phyloP scores from a whole-genome alignment of 2,113 vertebrate species.

The Ictalurus furcatus region DNA sequence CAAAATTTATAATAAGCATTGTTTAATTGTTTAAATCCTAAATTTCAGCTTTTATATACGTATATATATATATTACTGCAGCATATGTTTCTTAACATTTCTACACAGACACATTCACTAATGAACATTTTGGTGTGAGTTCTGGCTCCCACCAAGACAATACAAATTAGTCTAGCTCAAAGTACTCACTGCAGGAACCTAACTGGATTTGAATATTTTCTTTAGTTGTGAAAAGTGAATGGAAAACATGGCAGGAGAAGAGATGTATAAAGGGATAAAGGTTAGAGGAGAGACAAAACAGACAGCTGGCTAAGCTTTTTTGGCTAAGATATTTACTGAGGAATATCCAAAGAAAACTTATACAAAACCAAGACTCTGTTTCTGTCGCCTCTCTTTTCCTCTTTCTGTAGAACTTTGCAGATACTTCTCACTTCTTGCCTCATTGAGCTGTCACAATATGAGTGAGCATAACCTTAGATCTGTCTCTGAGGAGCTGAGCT shows the following conservation, averaged over 20 bases:
- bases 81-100: not conserved
- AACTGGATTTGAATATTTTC: constrained; percentile 52
- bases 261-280: not conserved
- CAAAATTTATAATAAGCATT: no score
- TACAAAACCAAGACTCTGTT: not conserved
- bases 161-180: not conserved
- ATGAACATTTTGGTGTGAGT: not conserved
- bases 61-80: no score
- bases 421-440: constrained; percentile 9
- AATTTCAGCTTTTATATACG: no score
- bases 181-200: constrained; percentile 28
- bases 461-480: constrained; percentile 33
- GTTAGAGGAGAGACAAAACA: constrained; percentile 17
- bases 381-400: not conserved
- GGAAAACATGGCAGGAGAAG: constrained; percentile 34
- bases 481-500: constrained; percentile 44
- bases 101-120: not conserved
- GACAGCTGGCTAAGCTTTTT: not conserved
- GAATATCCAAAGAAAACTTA: not conserved
- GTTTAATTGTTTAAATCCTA: no score
- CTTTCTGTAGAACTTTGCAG: constrained; percentile 17
- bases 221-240: constrained; percentile 22
- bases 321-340: not conserved
- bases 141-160: not conserved
- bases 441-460: constrained; percentile 21